Base-by-base conservation (phyloP, 2,797 vertebrate genomes). In the Perodicticus potto region DNA sequence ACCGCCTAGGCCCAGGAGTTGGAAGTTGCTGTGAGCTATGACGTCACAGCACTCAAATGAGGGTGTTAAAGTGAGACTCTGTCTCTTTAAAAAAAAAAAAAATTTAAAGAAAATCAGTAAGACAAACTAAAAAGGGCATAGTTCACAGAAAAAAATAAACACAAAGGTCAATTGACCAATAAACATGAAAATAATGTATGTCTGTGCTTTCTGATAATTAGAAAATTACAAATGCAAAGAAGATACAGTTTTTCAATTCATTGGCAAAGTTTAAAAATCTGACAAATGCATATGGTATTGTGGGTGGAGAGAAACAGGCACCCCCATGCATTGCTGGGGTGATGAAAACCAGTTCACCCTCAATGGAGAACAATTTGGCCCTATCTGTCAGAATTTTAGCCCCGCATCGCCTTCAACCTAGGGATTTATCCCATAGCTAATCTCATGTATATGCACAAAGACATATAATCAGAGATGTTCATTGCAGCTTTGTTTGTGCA, bases 71-170 rank as follows among this genome's bases (percentile, higher is more conserved):
- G n/a, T n/a, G n/a, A n/a, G n/a, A n/a, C n/a, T n/a, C n/a, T n/a
- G n/a, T n/a, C n/a, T n/a, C n/a, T n/a, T n/a, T n/a, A n/a, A n/a
- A n/a, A n/a, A n/a, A n/a, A n/a, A n/a, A n/a, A n/a, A n/a, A n/a
- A n/a, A n/a, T n/a, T n/a, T n/a, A n/a, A n/a, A n/a, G n/a, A n/a
- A n/a, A n/a, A n/a, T n/a, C n/a, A n/a, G n/a, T n/a, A n/a, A 80
- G 80, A 43, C 70, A 74, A 87, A 84, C 82, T 74, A 83, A 25
- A 74, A 90, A 85, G n/a, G n/a, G 53, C 20, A 25, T 20, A 73
- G 8, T 63, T 93, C 55, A 90, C 25, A 40, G 82, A 91, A 91
- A 91, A 89, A 86, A 25, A n/a, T 37, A 88, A 93, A 72, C 69
- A 55, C 67, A 67, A 88, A 91, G 40, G 40, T 9, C 34, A 40